A percentile compares a stretch with the other conserved stretches of the same genome.
Conservation (phyloP, 2,888 invertebrate genomes). For the Idaea straminata region DNA sequence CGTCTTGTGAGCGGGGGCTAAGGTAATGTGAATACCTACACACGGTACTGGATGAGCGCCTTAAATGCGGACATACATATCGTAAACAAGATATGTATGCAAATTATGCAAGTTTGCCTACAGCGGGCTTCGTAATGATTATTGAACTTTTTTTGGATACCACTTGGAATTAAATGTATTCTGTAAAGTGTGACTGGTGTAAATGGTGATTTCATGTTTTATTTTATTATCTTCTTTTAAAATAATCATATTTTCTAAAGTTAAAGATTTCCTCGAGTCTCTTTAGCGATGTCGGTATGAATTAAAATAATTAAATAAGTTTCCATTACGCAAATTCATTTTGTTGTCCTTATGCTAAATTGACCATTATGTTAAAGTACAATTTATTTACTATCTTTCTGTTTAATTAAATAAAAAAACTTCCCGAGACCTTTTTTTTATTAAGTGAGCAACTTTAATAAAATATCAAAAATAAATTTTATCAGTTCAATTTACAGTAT, state of each 20-base stretch:
- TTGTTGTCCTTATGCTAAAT: too few relatives aligned
- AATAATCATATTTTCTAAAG: constrained; percentile 6
- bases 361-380: too few relatives aligned
- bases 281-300: background rate
- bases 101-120: constrained; percentile 55
- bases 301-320: background rate
- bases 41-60: too few relatives aligned
- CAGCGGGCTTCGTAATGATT: constrained; percentile 41
- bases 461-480: too few relatives aligned
- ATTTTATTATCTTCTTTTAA: background rate
- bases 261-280: background rate
- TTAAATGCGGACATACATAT: constrained; percentile 56
- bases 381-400: too few relatives aligned
- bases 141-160: constrained; percentile 38
- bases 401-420: too few relatives aligned
- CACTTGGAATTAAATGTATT: constrained; percentile 12
- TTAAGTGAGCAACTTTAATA: too few relatives aligned
- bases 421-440: too few relatives aligned
- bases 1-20: too few relatives aligned
- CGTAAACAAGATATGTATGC: constrained; percentile 65
- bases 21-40: too few relatives aligned
- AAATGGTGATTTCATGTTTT: background rate
- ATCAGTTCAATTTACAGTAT: too few relatives aligned
- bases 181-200: constrained; percentile 4
- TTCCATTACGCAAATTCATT: background rate